Conservation (phyloP, 2,888 invertebrate species). For the Cistogaster globosa region DNA sequence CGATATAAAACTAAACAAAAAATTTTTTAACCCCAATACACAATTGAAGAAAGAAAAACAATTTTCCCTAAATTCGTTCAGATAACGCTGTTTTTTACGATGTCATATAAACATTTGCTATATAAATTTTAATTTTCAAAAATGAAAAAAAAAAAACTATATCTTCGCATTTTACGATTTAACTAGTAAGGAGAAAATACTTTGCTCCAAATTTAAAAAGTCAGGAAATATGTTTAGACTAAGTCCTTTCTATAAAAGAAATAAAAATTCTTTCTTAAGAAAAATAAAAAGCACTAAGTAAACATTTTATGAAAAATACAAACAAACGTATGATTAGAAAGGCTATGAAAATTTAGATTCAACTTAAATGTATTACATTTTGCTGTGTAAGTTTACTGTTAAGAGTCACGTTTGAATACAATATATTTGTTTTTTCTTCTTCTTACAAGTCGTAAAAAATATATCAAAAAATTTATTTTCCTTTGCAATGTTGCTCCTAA, state of each 20-base stretch:
- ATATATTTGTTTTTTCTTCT: neutral
- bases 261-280: constrained; percentile 40
- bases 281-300: constrained; percentile 31
- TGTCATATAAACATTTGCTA: constrained; percentile 27
- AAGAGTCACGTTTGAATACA: constrained; percentile 21
- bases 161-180: constrained; percentile 12
- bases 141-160: neutral
- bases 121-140: constrained; percentile 16
- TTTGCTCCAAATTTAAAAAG: constrained; percentile 31
- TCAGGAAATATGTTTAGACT: constrained; percentile 33
- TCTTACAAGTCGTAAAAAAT: constrained; percentile 49
- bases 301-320: constrained; percentile 32
- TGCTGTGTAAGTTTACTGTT: neutral
- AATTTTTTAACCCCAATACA: neutral
- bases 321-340: constrained; percentile 4
- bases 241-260: constrained; percentile 16
- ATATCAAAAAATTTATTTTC: constrained; percentile 43
- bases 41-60: neutral
- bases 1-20: constrained; percentile 35
- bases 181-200: constrained; percentile 16
- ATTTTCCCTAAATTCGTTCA: constrained; percentile 43
- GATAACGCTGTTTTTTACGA: constrained; percentile 29
- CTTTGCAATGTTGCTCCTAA: constrained; percentile 24
- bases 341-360: constrained; percentile 35
- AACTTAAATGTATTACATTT: neutral